Evolutionary conservation across 2,797 vertebrate genomes (phyloP), one percentile per base, ranked within the genome.

Genomic region (Uromys caudimaculatus): DNA sequence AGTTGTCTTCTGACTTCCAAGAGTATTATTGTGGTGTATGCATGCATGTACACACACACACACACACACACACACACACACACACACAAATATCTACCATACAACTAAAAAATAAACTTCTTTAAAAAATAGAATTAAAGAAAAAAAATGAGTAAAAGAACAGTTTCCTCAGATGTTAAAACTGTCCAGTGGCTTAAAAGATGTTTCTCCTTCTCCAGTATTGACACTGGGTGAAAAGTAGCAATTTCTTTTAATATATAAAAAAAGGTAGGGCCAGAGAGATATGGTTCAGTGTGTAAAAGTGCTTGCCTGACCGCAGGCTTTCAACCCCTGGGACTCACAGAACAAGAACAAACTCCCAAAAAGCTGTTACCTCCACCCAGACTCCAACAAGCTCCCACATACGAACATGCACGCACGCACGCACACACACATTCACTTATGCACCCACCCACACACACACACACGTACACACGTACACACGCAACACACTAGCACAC

Each of bases 41-140:
- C 58, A 32, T 2, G n/a, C 3, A 2, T 5, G 7, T 17, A 7
- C n/a, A 2, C 6, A 2, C 4, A 0, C 13, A 19, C 3, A 27
- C 41, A 44, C 4, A 13, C 12, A 44, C 19, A 73, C 67, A 52
- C 52, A 52, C 52, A 52, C 52, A 27, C 10, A 24, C 21, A 75
- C 71, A 27, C 38, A 73, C 19, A 41, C 35, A 27, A 29, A 10
- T 47, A 84, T 6, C 56, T 38, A 64, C 41, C 60, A 35, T 35
- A 64, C 21, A 32, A 47, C 23, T 84, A 12, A 62, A 44, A 62
- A 47, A 47, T 62, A 47, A 44, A 83, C 81, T 21, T 79, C 38
- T 62, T 84, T 47, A 56, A 58, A 79, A 81, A 13, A 60, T 67
- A 84, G 47, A 60, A 29, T 41, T 58, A 82, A 82, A 81, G 52